Conservation (phyloP, 2,888 invertebrate species). For the Metellina segmentata region DNA sequence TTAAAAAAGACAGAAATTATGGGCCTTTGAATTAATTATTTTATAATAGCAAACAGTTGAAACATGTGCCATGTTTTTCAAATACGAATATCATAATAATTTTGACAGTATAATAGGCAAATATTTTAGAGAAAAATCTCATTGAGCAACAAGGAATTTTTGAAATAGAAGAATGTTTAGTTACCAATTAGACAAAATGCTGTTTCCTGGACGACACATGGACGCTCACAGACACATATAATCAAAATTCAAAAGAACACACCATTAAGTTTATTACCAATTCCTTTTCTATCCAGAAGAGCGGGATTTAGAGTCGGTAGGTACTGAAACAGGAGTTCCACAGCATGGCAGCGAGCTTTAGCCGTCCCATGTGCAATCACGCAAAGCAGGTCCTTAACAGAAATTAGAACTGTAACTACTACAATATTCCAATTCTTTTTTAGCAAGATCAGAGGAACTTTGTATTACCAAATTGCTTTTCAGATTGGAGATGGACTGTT, state of each 20-base stretch:
- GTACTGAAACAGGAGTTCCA: slow-evolving; percentile 98
- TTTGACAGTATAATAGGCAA: neutral
- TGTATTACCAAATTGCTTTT: neutral
- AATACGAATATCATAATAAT: too few relatives aligned
- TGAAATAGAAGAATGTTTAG: neutral
- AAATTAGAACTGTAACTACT: neutral
- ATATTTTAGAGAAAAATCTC: neutral
- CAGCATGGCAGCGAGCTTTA: slow-evolving; percentile 95
- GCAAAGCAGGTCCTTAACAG: slow-evolving; percentile 89
- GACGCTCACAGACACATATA: slow-evolving; percentile 66
- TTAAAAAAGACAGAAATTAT: too few relatives aligned
- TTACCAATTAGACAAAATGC: neutral
- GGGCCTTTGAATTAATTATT: too few relatives aligned
- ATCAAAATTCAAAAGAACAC: slow-evolving; percentile 70
- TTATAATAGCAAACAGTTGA: too few relatives aligned
- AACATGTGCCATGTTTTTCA: too few relatives aligned
- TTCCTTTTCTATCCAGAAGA: slow-evolving; percentile 89
- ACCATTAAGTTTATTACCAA: slow-evolving; percentile 78
- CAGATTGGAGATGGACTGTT: too few relatives aligned
- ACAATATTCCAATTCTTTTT: too few relatives aligned
- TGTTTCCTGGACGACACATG: slow-evolving; percentile 29
- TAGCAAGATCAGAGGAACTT: too few relatives aligned
- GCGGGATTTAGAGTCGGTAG: slow-evolving; percentile 99
- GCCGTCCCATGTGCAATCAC: slow-evolving; percentile 98
- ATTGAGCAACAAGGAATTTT: neutral